Evolutionary conservation across 2,888 invertebrate genomes (phyloP), one percentile per base, ranked within the genome.

Genomic region (Cactoblastis cactorum): DNA sequence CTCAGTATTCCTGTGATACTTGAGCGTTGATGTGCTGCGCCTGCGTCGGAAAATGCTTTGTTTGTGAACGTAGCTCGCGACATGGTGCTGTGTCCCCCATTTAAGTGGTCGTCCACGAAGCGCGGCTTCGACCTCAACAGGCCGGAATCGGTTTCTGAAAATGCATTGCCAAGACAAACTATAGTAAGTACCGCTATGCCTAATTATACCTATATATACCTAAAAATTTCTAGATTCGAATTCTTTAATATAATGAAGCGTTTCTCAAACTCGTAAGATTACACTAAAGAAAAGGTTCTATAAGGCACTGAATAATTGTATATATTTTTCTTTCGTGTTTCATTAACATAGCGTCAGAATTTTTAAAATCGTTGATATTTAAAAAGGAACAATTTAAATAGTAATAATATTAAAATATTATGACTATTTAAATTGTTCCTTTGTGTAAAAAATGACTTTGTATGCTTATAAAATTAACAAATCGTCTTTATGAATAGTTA

Each of bases 1-100:
- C 63, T 68, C 81, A 83, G 85, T 84, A 62, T 63, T 62, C 54
- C 58, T 53, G 54, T 59, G 66, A 67, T 69, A 83, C 90, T 60
- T 81, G 89, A 51, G 90, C 91, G 84, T 69, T 91, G 53, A 80
- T 61, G 65, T 66, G 62, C 64, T 38, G 12, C 17, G 19, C 33
- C 19, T 14, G 18, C 35, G 18, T 19, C 6, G 14, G n/a, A 39
- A 12, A 39, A 38, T 39, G 39, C 52, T 41, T 52, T 53, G 41
- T 19, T 48, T 35, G 51, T 53, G 11, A 54, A 45, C 51, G 45
- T 53, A 50, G 48, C 28, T 50, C 45, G 35, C 12, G 73, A 61
- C 57, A 89, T 87, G 89, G 87, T 85, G 66, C 65, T 89, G 64
- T 89, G 89, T 62, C 88, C 87, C 43, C 89, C 89, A 39, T 89